Base-by-base conservation (phyloP, 2,888 invertebrate genomes). In the Magallana nippona region DNA sequence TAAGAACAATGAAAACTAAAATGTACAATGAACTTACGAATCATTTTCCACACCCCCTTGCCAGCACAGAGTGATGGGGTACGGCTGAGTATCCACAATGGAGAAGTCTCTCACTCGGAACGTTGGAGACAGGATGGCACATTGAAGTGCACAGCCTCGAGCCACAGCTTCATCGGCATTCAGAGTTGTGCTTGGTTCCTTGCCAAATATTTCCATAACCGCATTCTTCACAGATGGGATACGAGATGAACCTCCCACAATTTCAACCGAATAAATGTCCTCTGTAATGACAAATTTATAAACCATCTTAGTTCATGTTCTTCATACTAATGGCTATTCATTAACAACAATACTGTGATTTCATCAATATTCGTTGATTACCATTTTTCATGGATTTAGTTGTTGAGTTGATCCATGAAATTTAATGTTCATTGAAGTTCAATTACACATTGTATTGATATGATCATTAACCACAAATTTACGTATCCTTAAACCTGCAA, bases 121-220 rank as follows among this genome's bases (percentile, higher is more conserved):
- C 22, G 98, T 98, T 58, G 99, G 99, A 83, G 98, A 98, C 92
- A 99, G 95, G 95, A 99, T 99, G 22, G 99, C 99, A 95, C 99
- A 99, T 94, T 95, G 94, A 84, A 99, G 95, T 55, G 99, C 98
- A 94, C 98, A 99, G 2, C 99, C 99, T 84, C 99, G 96, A 2
- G 98, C 96, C 55, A 99, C 99, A 0, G 99, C 98, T 95, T 99
- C 99, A 94, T 99, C 99, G 81, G 94, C 94, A 94, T 99, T 99
- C 85, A 99, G 95, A 32, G 99, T 99, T 44, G 99, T 99, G 88
- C 98, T 98, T 10, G 98, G 96, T 79, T 96, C 95, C 92, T 97
- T 97, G 84, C 96, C 96, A 91, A 95, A 96, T 1, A 98, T 96
- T 94, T 97, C 96, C 93, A 97, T 97, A 89, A 99, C 97, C 84